Evolutionary conservation across 2,888 invertebrate genomes (phyloP), one percentile per base, ranked within the genome.

Genomic region (Anticlea derivata): DNA sequence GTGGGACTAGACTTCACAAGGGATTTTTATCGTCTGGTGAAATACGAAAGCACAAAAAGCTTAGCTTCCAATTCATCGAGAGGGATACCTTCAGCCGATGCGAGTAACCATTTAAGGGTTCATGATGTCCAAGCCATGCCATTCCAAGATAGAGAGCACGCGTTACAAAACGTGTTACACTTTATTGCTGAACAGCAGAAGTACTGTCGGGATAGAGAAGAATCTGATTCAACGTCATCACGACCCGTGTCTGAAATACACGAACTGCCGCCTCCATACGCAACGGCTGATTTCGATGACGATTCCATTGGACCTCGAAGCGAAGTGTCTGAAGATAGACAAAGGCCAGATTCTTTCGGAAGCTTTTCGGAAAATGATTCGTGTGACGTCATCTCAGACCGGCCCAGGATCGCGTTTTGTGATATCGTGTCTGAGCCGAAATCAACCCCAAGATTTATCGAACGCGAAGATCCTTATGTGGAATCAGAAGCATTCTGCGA

Each of bases 31-130:
- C 93, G 95, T 23, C 92, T 96, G 57, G 95, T 95, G 35, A 95
- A 95, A 82, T 95, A 95, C 72, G 96, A 95, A 75, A 95, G 95
- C 80, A 95, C 94, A 55, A 95, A 95, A 77, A 95, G 95, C 76
- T 85, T 95, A 72, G 95, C 95, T 30, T 95, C 95, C 24, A 95
- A 94, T 67, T 94, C 94, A 34, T 94, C 94, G 48, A 91, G 94
- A 72, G 93, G 93, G 60, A 79, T 93, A 31, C 93, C 93, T 6
- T 92, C 92, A 2, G 83, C 75, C 50, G 93, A 93, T 58, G 87
- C 89, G 20, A 88, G 72, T 53, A 86, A 63, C 59, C 86, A 86
- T 61, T 73, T 91, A 43, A 73, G 89, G 61, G 80, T 87, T 40
- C 89, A 90, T 34, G 91, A 91, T 53, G 84, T 85, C 11, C 89